Evolutionary conservation across 2,888 invertebrate species (phyloP).

Genomic region (Glyphotaelius pellucidus): DNA sequence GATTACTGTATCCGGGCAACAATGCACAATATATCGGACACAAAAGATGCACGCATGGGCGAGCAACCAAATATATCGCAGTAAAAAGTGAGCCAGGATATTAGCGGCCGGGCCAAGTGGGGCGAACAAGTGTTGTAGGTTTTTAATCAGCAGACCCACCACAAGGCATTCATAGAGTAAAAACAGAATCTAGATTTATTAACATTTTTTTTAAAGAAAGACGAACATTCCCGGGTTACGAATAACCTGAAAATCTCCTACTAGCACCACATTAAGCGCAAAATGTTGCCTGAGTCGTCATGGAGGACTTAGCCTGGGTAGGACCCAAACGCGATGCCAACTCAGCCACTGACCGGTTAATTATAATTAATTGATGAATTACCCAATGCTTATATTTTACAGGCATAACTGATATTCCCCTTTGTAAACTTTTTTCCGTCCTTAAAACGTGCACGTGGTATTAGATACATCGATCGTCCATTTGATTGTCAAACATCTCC

Average conservation of each 20-base stretch:
- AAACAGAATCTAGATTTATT: background rate
- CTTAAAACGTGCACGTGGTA: no score
- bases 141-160: conserved; percentile 9
- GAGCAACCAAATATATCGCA: background rate
- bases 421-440: no score
- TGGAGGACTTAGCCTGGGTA: no score
- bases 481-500: no score
- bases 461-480: no score
- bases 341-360: background rate
- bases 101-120: conserved; percentile 4
- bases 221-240: no score
- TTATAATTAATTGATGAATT: background rate
- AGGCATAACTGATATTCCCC: no score
- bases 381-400: no score
- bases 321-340: no score
- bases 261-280: no score
- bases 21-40: background rate
- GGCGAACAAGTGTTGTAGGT: conserved; percentile 10
- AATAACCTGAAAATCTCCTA: background rate
- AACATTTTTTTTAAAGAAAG: background rate
- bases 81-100: conserved; percentile 32
- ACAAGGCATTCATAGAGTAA: background rate
- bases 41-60: conserved; percentile 32
- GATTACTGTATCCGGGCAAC: conserved; percentile 38
- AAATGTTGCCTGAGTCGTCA: no score